These are phyloP conservation scores for Semibalanus balanoides DNA, from an alignment of 1,140 invertebrate genomes.

Conservation along the genomic window DNA sequence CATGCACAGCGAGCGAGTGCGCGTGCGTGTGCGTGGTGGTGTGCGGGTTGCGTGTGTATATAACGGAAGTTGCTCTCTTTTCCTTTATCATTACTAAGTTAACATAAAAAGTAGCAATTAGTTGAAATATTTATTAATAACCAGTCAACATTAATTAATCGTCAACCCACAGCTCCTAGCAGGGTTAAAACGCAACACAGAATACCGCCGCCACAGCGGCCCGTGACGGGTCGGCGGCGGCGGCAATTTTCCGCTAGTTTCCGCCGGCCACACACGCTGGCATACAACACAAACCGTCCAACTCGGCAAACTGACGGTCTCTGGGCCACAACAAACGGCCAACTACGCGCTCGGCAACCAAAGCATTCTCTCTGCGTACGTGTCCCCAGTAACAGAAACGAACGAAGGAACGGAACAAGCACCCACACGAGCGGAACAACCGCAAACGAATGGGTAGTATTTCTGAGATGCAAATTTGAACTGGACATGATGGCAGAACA, in stretches of 20 bases:
- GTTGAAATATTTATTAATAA: constrained; percentile 1
- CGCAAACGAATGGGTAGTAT: background rate
- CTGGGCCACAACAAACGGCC: background rate
- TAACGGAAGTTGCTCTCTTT: too few species aligned
- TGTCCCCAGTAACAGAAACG: background rate
- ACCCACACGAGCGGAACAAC: background rate
- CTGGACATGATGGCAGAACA: background rate
- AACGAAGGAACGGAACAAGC: background rate
- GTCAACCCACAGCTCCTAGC: background rate
- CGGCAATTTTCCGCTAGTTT: too few species aligned
- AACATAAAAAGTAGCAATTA: too few species aligned
- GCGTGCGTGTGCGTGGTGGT: too few species aligned
- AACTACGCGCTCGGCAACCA: background rate
- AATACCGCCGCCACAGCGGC: background rate
- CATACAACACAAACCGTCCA: background rate
- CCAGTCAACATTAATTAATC: background rate
- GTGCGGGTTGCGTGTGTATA: too few species aligned
- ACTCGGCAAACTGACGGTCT: background rate
- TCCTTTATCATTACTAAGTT: too few species aligned
- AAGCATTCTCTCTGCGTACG: too few species aligned
- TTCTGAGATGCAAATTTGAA: background rate
- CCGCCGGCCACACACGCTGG: too few species aligned
- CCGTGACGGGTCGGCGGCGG: background rate
- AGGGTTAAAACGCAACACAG: background rate
- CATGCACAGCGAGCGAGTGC: too few species aligned